Conservation (phyloP, 2,113 vertebrate species). For the Ursus arctos region DNA sequence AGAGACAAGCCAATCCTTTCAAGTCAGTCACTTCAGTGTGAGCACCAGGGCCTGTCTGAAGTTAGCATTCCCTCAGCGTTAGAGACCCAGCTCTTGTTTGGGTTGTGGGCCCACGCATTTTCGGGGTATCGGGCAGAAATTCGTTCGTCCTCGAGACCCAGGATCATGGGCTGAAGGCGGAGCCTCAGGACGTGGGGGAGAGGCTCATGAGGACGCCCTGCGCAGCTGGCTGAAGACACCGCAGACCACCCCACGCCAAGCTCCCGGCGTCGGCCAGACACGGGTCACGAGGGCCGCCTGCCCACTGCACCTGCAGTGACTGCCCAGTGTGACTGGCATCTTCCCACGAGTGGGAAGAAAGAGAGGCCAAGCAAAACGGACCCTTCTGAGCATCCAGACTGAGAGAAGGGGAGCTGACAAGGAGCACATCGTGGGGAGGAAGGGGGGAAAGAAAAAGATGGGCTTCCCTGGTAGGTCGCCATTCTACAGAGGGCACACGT, state of each 20-base stretch:
- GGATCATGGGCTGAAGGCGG: background rate
- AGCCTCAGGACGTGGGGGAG: background rate
- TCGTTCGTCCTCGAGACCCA: background rate
- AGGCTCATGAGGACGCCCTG: background rate
- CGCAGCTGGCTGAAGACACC: rapidly evolving
- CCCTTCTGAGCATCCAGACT: background rate
- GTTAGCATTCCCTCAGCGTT: background rate
- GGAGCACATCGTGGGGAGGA: too few relatives aligned
- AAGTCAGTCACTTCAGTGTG: background rate
- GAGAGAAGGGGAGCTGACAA: rapidly evolving
- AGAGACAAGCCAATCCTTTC: slow-evolving; percentile 83
- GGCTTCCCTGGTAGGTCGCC: too few relatives aligned
- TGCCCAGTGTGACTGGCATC: rapidly evolving
- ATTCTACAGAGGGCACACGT: background rate
- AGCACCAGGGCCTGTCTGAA: background rate
- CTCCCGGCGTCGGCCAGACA: rapidly evolving
- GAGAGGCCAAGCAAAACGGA: background rate
- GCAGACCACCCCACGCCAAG: rapidly evolving
- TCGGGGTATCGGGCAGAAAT: background rate
- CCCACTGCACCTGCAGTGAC: rapidly evolving
- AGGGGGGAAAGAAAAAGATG: background rate
- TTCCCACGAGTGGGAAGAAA: rapidly evolving
- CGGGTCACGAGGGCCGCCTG: rapidly evolving
- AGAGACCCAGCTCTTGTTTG: background rate
- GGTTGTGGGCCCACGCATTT: rapidly evolving